These are phyloP conservation scores for Pogonomyrmex barbatus DNA, from an alignment of 1,140 invertebrate genomes.

Conservation along the genomic window DNA sequence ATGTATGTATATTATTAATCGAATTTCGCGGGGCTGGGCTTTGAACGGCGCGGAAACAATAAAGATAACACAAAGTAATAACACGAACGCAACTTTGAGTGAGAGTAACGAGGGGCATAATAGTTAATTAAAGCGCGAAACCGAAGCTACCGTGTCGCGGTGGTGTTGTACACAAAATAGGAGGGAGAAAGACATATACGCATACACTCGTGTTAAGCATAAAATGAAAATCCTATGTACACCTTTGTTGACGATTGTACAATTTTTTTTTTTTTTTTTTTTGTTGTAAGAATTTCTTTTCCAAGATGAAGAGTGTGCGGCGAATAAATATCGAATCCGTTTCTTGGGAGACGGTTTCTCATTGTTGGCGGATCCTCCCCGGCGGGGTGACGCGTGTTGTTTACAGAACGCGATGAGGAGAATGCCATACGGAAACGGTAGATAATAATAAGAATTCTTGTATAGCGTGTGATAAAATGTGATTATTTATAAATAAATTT, in stretches of 20 bases:
- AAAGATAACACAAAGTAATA: conserved; percentile 61
- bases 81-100: conserved; percentile 30
- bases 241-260: conserved; percentile 81
- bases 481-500: conserved; percentile 80
- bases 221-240: conserved; percentile 73
- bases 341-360: conserved; percentile 29
- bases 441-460: conserved; percentile 70
- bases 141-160: conserved; percentile 11
- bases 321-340: conserved; percentile 33
- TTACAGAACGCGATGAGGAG: conserved; percentile 37
- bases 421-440: conserved; percentile 61
- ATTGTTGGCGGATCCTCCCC: conserved; percentile 35
- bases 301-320: conserved; percentile 25
- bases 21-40: conserved; percentile 81
- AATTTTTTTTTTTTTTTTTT: conserved; percentile 80
- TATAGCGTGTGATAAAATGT: conserved; percentile 77
- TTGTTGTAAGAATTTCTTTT: conserved; percentile 76
- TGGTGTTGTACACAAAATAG: conserved; percentile 52
- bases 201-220: conserved; percentile 55
- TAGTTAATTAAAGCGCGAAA: conserved; percentile 47
- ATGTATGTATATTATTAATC: conserved; percentile 72
- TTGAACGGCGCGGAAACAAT: conserved; percentile 76
- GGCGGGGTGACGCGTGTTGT: conserved; percentile 38
- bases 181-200: conserved; percentile 47
- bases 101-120: conserved; percentile 36